phyloP scores from a whole-genome alignment of 2,797 vertebrate species.

The Garrulus glandarius region DNA sequence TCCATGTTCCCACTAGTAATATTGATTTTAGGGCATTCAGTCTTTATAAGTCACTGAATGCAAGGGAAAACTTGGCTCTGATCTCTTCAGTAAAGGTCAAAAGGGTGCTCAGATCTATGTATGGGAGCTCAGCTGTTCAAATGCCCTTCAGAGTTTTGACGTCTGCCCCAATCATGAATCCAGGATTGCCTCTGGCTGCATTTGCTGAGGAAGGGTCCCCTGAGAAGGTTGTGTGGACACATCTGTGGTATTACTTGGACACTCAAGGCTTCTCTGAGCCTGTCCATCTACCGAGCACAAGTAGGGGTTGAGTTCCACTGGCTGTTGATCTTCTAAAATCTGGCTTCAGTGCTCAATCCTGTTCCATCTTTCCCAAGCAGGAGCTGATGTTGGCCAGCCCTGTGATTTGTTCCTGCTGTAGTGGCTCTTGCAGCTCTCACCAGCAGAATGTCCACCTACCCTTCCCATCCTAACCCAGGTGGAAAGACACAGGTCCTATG shows the following conservation, averaged over 20 bases:
- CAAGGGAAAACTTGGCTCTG: constrained; percentile 41
- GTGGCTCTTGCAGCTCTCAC: neutral
- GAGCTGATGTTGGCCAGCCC: neutral
- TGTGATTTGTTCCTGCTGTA: neutral
- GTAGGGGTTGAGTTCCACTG: neutral
- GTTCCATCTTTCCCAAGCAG: neutral
- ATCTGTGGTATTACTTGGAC: neutral
- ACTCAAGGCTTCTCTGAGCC: neutral
- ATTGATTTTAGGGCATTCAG: constrained; percentile 37
- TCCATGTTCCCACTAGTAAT: constrained; percentile 15
- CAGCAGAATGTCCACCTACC: neutral
- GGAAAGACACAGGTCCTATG: neutral
- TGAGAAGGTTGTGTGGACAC: neutral
- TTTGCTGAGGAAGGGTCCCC: neutral
- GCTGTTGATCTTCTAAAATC: neutral
- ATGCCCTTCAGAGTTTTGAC: neutral
- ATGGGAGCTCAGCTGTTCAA: neutral
- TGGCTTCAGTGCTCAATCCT: neutral
- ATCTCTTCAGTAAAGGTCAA: constrained; percentile 48
- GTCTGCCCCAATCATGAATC: neutral
- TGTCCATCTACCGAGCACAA: neutral
- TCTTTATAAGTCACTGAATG: constrained; percentile 20
- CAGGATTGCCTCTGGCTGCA: neutral
- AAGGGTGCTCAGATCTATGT: neutral
- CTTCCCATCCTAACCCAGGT: neutral